Evolutionary conservation across 2,888 invertebrate species (phyloP), one percentile per base, ranked within the genome.

Genomic region (Lamellibrachia columna): DNA sequence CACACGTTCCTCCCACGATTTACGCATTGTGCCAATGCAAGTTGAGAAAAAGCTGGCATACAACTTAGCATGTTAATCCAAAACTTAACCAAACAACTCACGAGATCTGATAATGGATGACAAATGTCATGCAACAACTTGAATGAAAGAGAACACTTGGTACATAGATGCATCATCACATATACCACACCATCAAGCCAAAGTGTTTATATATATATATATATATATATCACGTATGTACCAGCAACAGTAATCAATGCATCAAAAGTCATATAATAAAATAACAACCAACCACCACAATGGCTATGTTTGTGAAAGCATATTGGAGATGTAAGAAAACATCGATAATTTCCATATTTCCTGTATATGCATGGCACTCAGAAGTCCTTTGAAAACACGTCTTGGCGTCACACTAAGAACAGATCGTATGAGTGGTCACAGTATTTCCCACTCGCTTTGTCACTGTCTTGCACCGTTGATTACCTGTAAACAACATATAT

Each of bases 391-490:
- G 75, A 75, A 75, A n/a, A 75, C n/a, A 75, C n/a, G 75, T 22
- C 75, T 75, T 75, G 75, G 40, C 40, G 40, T 40, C 40, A 40
- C 40, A 40, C 40, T 75, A 75, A 15, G 75, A 75, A 93, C 96
- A 96, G 92, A 95, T 95, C 6, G 96, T 96, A 92, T 95, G 95
- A 7, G 95, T 96, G n/a, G 95, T 95, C 28, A 95, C 95, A 94
- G 95, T 95, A 93, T 95, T 95, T 7, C 96, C 96, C 40, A 95
- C 93, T 93, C 94, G 94, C 92, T 95, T 95, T 92, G 96, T 96
- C 7, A 96, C 95, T 40, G 96, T 95, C 90, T 95, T 94, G 93
- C 96, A 96, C 52, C 94, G 94, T 94, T 95, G 94, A 7, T 95
- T 75, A 75, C 75, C 75, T 75, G n/a, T 75, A 75, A 75, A 75